phyloP scores from a whole-genome alignment of 2,113 vertebrate genomes.

The Melanocharis versteri region DNA sequence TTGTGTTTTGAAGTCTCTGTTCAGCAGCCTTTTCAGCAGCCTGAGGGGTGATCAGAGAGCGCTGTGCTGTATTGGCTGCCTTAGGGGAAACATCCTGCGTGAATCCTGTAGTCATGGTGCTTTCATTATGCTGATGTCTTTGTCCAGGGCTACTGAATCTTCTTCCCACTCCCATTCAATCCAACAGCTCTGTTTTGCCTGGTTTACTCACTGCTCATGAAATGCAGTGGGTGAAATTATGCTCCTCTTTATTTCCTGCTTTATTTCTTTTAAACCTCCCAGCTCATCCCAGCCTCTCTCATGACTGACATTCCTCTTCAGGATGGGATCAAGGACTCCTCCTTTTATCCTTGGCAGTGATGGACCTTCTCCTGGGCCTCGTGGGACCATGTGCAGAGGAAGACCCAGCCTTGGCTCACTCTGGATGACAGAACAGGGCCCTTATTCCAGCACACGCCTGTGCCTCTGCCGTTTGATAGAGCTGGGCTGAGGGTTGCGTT shows the following conservation, averaged over 20 bases:
- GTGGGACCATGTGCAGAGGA: not conserved
- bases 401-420: not conserved
- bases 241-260: not conserved
- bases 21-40: not conserved
- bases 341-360: not conserved
- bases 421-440: not conserved
- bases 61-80: not conserved
- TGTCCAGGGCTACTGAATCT: not conserved
- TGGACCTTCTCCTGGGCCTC: not conserved
- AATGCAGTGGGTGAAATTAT: not conserved
- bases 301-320: not conserved
- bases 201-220: not conserved
- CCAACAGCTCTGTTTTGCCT: not conserved
- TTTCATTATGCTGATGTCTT: constrained; percentile 2
- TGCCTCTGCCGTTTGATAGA: not conserved
- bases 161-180: not conserved
- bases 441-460: not conserved
- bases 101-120: not conserved
- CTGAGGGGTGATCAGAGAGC: not conserved
- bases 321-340: not conserved
- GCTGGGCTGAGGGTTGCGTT: not conserved
- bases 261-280: not conserved
- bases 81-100: not conserved
- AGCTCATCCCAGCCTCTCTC: not conserved
- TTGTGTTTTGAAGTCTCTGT: not conserved